phyloP scores from a whole-genome alignment of 1,140 invertebrate genomes.

The Eulimnadia texana region DNA sequence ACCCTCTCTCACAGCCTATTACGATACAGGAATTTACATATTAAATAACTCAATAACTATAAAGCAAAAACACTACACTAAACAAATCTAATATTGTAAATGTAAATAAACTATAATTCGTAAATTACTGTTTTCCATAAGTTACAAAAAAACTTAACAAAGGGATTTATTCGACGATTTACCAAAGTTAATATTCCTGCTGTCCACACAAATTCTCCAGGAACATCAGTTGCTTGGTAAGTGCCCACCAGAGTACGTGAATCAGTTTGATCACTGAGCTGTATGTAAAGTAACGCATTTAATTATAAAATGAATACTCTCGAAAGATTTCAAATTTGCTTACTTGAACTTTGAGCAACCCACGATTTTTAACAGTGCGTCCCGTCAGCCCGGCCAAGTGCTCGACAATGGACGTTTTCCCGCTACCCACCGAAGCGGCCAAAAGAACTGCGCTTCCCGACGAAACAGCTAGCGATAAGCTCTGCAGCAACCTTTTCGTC shows the following conservation, averaged over 20 bases:
- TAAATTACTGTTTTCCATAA: too few relatives aligned
- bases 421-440: slow-evolving; percentile 80
- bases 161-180: slow-evolving; percentile 1
- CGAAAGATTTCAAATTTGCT: too few relatives aligned
- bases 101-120: too few relatives aligned
- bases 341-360: slow-evolving; percentile 59
- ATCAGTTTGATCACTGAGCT: slow-evolving; percentile 91
- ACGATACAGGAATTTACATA: slow-evolving; percentile 15
- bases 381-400: slow-evolving; percentile 69
- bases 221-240: slow-evolving; percentile 89
- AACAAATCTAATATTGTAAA: slow-evolving; percentile 15
- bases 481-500: slow-evolving; percentile 51
- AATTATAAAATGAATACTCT: too few relatives aligned
- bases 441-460: slow-evolving; percentile 63
- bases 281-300: too few relatives aligned
- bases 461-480: slow-evolving; percentile 55
- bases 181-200: slow-evolving; percentile 77
- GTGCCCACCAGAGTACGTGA: slow-evolving; percentile 86
- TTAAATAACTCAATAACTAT: too few relatives aligned
- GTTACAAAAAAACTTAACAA: not conserved
- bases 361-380: slow-evolving; percentile 30
- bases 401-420: slow-evolving; percentile 77
- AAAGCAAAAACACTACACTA: not conserved
- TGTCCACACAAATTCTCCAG: slow-evolving; percentile 93
- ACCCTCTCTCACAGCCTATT: slow-evolving; percentile 64